Base-by-base conservation (phyloP, 2,113 vertebrate species). In the Eptesicus fuscus region DNA sequence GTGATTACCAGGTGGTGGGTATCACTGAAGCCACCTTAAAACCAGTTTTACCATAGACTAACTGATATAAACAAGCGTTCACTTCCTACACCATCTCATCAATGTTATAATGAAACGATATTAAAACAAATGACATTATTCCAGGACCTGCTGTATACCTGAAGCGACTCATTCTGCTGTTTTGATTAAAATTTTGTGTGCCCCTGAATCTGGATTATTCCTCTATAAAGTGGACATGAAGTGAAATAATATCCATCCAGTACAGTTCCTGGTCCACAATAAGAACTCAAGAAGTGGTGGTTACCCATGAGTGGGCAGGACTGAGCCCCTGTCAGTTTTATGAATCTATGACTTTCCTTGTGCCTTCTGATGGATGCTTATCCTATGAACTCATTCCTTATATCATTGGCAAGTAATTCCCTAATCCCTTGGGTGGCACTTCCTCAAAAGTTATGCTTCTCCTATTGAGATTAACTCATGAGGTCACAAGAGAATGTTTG, bases 1-100 rank as follows among this genome's bases (percentile, higher is more conserved):
- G 2, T 35, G 11, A 32, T 3, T 2, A 11, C 13, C 42, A 40
- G 37, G 76, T 65, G 2, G 2, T 6, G 0, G 25, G 4, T 13
- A 37, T 67, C 42, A 14, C 30, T 10, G 5, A 42, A 18, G 11
- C 12, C 77, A 83, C 6, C 44, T 22, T 28, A 13, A 76, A 40
- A 17, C 35, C 14, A 59, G 40, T 59, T 56, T 80, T 40, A 59
- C 23, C 35, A 40, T 59, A 40, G 35, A 23, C 35, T 40, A 59
- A 80, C 53, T 59, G 35, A 40, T 80, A 59, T 18, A 61, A 30
- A 80, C 8, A 40, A 80, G 53, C 28, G 14, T 59, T 80, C 25
- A 56, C 25, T 59, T 59, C 53, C 14, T 59, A 17, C 9, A 59
- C 14, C 78, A 80, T 30, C 35, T 80, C 78, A 40, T 59, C 35